Evolutionary conservation across 2,888 invertebrate species (phyloP), one percentile per base, ranked within the genome.

Genomic region (Pilophorus perplexus): DNA sequence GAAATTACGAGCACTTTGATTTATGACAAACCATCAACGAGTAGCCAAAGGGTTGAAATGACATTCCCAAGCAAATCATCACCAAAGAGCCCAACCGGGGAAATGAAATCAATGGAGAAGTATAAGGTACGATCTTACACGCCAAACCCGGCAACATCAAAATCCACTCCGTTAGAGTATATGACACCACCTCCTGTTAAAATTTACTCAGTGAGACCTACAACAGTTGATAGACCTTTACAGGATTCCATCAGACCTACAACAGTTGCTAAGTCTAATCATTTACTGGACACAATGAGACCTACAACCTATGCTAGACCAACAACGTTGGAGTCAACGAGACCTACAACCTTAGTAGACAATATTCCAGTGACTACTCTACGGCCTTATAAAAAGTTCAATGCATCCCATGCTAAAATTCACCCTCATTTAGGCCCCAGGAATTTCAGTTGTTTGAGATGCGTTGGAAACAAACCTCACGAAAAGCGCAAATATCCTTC

Each of bases 21-120:
- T n/a, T n/a, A n/a, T n/a, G n/a, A n/a, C 16, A 42, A n/a, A 12
- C 16, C n/a, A 18, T n/a, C 42, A 4, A 42, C 14, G 20, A 48
- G 48, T 22, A 48, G 48, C 20, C 48, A 48, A 12, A 48, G 14
- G 48, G 12, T 48, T 16, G 18, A 48, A 20, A 48, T 48, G 48
- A 48, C 14, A 18, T 48, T 48, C 20, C 10, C 20, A 8, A 48
- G 20, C 8, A 48, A 48, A 20, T 6, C 5, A 8, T 18, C 20
- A 18, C 42, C 3, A 18, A 42, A 10, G 5, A 48, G 48, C 20
- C 48, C 14, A 20, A 48, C 5, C 20, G 48, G 48, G 33, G n/a
- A n/a, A n/a, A n/a, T n/a, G n/a, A n/a, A n/a, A n/a, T n/a, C n/a
- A n/a, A n/a, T n/a, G n/a, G n/a, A n/a, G n/a, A n/a, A n/a, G n/a